Percentiles rank a stretch among this genome's conserved stretches.
Conservation (phyloP, 2,113 vertebrate genomes). For the Perognathus longimembris region DNA sequence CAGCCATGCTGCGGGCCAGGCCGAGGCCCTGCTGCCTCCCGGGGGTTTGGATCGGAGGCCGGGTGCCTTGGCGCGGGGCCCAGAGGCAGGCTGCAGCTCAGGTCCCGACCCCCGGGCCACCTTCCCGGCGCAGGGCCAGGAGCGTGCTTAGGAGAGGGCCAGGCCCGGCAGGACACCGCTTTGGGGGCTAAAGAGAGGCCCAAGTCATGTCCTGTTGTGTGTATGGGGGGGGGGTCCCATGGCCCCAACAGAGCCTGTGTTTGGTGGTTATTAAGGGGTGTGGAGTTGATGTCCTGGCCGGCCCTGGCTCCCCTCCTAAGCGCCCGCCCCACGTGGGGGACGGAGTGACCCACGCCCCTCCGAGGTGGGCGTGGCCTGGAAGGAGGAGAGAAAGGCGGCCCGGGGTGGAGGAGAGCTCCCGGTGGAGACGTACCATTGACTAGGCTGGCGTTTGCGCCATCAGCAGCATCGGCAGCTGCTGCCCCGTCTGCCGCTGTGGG, state of each 20-base stretch:
- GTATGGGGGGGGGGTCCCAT: neutral
- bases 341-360: constrained; percentile 86
- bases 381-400: constrained; percentile 80
- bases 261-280: neutral
- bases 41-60: neutral
- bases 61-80: constrained; percentile 8
- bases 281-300: neutral
- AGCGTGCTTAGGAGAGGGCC: constrained; percentile 79
- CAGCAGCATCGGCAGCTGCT: constrained; percentile 95
- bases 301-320: constrained; percentile 78
- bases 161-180: constrained; percentile 32
- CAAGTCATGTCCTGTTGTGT: neutral
- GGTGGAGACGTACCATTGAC: constrained; percentile 99
- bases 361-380: constrained; percentile 78
- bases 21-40: constrained; percentile 43
- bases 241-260: neutral
- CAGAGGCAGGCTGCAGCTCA: constrained; percentile 61
- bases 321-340: constrained; percentile 37
- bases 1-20: constrained; percentile 62
- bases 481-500: constrained; percentile 97
- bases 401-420: constrained; percentile 82
- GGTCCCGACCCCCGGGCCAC: constrained; percentile 75
- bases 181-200: constrained; percentile 37
- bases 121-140: constrained; percentile 56
- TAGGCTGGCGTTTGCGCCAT: constrained; percentile 95